Conservation (phyloP, 2,113 vertebrate species). For the Hippocampus abdominalis region DNA sequence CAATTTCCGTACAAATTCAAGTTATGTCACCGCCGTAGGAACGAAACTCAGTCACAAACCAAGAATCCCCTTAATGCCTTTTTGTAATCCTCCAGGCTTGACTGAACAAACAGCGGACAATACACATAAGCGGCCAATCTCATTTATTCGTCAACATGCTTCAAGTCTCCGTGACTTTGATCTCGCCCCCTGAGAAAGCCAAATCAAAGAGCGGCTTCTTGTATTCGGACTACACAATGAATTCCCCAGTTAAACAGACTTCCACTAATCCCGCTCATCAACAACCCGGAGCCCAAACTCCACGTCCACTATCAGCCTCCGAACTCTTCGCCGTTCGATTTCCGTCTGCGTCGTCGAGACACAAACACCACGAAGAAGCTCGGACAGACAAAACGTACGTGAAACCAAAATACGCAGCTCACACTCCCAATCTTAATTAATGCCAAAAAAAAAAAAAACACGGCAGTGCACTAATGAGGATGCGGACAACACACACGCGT, state of each 20-base stretch:
- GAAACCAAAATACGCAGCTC: slow-evolving; percentile 1
- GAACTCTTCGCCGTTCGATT: not conserved
- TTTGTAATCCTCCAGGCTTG: not conserved
- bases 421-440: slow-evolving; percentile 49
- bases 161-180: not conserved
- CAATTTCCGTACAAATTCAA: too few relatives aligned
- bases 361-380: not conserved
- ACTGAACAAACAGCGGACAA: too few relatives aligned
- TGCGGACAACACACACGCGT: slow-evolving; percentile 22
- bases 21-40: too few relatives aligned
- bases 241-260: not conserved
- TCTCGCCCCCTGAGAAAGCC: not conserved
- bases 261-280: not conserved
- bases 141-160: not conserved
- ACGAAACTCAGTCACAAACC: too few relatives aligned
- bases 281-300: not conserved
- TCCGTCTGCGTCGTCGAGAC: not conserved
- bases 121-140: not conserved
- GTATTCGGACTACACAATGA: not conserved
- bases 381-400: not conserved
- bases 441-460: slow-evolving; percentile 61
- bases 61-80: not conserved
- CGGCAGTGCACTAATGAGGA: slow-evolving; percentile 60
- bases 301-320: not conserved
- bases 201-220: not conserved